Base-by-base conservation (phyloP, 1,140 invertebrate genomes). In the Planococcus citri region DNA sequence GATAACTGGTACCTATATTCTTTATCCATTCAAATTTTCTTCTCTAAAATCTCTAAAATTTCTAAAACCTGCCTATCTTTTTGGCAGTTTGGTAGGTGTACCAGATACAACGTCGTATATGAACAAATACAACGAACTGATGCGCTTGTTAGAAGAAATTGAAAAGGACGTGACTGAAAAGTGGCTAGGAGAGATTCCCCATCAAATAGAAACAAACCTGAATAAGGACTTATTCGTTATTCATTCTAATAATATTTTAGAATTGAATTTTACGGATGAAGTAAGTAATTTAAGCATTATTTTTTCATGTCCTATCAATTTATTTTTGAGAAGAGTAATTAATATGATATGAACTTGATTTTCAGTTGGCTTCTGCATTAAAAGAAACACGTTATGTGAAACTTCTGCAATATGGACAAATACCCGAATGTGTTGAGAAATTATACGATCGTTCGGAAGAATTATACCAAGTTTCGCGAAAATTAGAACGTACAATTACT, bases 381-480 rank as follows among this genome's bases (percentile, higher is more conserved):
- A 78, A 81, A 22, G 87, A 88, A 79, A 82, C 84, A 29, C 82
- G 82, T 9, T 88, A 87, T 74, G 80, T 88, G 79, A 83, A 81
- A 20, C 80, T 83, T 61, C 78, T 86, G 70, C 77, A 85, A 27
- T 83, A 82, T 72, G 79, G 83, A 14, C 75, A 79, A 64, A 75
- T 84, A 69, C 83, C 85, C 1, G 73, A 78, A 24, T 83, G 17
- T 24, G 25, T 70, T 9, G 41, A 58, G 12, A 70, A 60, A 10
- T 27, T 70, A 27, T 57, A 25, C 27, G 20, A 29, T 24, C 25
- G 24, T 22, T 20, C 68, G 20, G 27, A 27, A 57, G 24, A 51
- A n/a, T 25, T 58, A 14, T 24, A 69, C 8, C 3, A 10, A 14
- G 27, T 27, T 1, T 51, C 24, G 2, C 33, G 33, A 69, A 25